These are phyloP conservation scores for Spondyliosoma cantharus DNA, from an alignment of 2,797 vertebrate species.

Conservation along the genomic window DNA sequence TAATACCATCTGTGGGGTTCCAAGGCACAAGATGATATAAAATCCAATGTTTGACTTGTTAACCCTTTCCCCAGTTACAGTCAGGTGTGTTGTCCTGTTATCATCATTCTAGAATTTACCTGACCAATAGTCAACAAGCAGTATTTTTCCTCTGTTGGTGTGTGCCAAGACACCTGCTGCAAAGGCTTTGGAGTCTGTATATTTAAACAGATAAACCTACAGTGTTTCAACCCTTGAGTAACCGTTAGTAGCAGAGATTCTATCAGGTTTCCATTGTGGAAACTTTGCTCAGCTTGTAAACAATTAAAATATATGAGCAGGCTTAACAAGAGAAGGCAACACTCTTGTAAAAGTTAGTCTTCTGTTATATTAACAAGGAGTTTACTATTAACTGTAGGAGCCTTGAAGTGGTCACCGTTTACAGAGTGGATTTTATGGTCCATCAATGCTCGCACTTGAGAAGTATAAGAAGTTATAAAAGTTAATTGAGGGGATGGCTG, in stretches of 20 bases:
- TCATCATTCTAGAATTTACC: neutral
- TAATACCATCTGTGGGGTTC: neutral
- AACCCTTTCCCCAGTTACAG: neutral
- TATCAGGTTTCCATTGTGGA: conserved; percentile 69
- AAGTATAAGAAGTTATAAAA: conserved; percentile 45
- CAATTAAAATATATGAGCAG: conserved; percentile 56
- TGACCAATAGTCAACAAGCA: neutral
- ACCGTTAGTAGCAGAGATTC: conserved; percentile 19
- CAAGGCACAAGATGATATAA: neutral
- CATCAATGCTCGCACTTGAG: conserved; percentile 56
- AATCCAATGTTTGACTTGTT: neutral
- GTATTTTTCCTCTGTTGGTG: neutral
- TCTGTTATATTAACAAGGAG: conserved; percentile 72
- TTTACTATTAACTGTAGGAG: conserved; percentile 71
- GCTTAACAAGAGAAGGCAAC: conserved; percentile 57
- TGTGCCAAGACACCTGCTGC: conserved; percentile 59
- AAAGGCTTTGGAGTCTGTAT: conserved; percentile 8
- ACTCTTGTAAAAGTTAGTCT: conserved; percentile 60
- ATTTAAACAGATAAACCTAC: conserved; percentile 5
- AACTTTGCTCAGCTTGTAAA: conserved; percentile 59
- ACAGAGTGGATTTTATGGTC: conserved; percentile 73
- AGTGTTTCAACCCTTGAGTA: neutral
- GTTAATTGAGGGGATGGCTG: conserved; percentile 14
- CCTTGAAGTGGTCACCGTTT: conserved; percentile 74
- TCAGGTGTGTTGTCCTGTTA: neutral